Percentiles rank a stretch among this genome's conserved stretches.
Conservation (phyloP, 2,113 vertebrate species). For the Muntiacus reevesi region DNA sequence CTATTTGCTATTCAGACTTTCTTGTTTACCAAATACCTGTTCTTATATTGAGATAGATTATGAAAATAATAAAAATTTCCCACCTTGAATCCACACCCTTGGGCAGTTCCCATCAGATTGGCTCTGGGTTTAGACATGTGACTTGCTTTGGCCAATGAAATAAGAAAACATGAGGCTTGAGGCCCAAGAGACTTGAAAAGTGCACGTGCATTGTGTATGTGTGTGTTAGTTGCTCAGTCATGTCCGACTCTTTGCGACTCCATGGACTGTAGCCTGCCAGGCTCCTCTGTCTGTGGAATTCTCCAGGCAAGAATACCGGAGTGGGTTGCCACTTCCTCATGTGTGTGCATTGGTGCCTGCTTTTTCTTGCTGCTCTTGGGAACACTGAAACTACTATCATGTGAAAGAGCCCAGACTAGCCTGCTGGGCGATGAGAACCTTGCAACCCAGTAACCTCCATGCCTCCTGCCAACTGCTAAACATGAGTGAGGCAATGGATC, state of each 20-base stretch:
- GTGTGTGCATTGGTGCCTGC: neutral
- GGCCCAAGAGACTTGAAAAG: neutral
- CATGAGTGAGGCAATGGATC: neutral
- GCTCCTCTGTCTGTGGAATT: neutral
- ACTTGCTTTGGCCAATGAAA: neutral
- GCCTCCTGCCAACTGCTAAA: neutral
- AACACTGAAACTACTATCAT: neutral
- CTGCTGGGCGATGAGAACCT: neutral
- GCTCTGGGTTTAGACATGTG: neutral
- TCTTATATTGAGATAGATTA: neutral
- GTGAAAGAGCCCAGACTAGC: neutral
- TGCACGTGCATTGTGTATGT: neutral
- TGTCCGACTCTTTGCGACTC: neutral
- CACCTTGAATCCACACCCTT: neutral
- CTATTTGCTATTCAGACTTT: neutral
- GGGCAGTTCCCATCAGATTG: neutral
- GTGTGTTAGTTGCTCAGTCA: neutral
- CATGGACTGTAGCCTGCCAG: neutral
- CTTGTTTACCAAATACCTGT: neutral
- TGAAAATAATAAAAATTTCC: neutral
- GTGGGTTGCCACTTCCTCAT: neutral
- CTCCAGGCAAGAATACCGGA: neutral
- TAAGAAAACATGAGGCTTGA: neutral
- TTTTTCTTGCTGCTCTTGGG: neutral
- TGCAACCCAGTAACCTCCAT: neutral